Base-by-base conservation (phyloP, 2,888 invertebrate species). In the Drosophila paranaensis region DNA sequence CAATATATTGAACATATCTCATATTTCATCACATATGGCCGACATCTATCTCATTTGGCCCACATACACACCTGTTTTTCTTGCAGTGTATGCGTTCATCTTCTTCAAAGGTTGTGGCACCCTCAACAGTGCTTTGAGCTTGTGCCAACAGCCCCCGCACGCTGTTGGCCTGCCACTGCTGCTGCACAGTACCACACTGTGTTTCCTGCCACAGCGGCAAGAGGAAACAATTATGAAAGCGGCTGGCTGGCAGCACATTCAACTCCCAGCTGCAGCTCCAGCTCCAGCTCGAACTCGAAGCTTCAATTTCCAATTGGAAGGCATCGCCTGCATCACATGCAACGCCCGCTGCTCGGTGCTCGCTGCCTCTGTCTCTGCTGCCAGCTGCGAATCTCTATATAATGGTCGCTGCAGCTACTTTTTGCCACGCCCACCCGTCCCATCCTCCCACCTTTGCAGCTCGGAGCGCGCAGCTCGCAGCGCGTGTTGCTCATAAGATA, bases 401-500 rank as follows among this genome's bases (percentile, higher is more conserved):
- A 77, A 76, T 74, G 71, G 76, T 61, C 39, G 50, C 50, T 61
- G 75, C 55, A 75, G 70, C 64, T 66, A 63, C 67, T 73, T 73
- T 67, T 56, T 73, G 63, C 57, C 50, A 53, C 60, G 37, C 56
- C 63, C 63, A 48, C 43, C 40, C 40, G 30, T 33, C 43, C 40
- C 51, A 42, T n/a, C 8, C 48, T 10, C 14, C 48, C 48, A 48
- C 46, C 27, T n/a, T 27, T n/a, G 46, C 46, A 46, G 46, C 46
- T n/a, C 55, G n/a, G 42, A 14, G 27, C 43, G 11, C 53, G 74
- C 14, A 5, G 33, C 40, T 42, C 33, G 58, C 58, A 58, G 62
- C 81, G 85, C 79, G 82, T 89, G 90, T 85, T 82, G 74, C 72
- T 66, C 72, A 63, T 58, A 58, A 78, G 76, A 89, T 86, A 88